A percentile compares a stretch with the other conserved stretches of the same genome.
Conservation (phyloP, 2,797 vertebrate species). For the Clarias laeviceps region DNA sequence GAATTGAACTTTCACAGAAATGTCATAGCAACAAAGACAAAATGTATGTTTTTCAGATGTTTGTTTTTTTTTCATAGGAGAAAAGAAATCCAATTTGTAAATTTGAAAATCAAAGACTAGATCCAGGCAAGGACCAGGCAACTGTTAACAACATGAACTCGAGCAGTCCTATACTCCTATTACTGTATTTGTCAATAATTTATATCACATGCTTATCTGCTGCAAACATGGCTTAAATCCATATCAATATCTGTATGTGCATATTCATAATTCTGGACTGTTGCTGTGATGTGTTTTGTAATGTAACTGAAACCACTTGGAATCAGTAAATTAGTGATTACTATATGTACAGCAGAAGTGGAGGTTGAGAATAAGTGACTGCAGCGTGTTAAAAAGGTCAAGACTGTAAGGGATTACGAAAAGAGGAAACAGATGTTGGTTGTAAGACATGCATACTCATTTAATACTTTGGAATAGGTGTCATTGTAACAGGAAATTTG, state of each 20-base stretch:
- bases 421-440: background rate
- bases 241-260: background rate
- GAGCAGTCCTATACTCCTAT: no score
- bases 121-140: background rate
- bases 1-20: background rate
- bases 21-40: background rate
- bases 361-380: background rate
- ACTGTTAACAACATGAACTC: no score
- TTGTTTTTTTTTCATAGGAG: background rate
- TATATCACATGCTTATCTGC: background rate
- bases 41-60: no score
- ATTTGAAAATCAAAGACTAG: background rate
- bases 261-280: no score
- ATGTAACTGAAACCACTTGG: background rate
- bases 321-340: background rate
- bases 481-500: background rate
- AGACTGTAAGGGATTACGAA: background rate
- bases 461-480: background rate
- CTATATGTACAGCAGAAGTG: background rate
- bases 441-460: background rate
- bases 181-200: background rate
- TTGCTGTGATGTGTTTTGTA: background rate
- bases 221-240: background rate
- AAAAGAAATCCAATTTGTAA: background rate
- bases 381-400: background rate